Evolutionary conservation across 2,797 vertebrate genomes (phyloP).

Genomic region (Sarcoramphus papa): DNA sequence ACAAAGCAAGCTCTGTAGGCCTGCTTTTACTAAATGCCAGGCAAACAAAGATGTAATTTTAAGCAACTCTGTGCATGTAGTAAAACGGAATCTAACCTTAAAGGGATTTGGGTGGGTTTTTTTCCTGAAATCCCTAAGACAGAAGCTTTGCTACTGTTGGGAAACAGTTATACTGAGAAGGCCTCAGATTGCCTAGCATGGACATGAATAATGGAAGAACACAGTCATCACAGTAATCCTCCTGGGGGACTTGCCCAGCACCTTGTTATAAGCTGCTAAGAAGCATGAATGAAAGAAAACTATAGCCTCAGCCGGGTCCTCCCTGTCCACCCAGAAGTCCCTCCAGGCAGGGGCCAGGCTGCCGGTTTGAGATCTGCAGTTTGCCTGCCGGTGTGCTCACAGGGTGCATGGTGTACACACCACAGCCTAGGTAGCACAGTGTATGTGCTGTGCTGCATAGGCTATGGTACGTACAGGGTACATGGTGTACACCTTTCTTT

Average conservation of each 20-base stretch:
- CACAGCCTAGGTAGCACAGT: fast-evolving
- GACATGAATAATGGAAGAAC: constrained; percentile 13
- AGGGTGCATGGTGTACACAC: fast-evolving
- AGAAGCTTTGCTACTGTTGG: background rate
- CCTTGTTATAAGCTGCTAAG: background rate
- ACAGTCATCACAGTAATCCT: background rate
- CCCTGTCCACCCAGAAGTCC: background rate
- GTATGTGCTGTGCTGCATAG: fast-evolving
- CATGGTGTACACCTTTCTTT: background rate
- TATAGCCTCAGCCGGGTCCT: background rate
- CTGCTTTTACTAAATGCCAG: background rate
- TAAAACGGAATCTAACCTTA: background rate
- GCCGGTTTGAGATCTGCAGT: background rate
- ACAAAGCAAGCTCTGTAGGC: background rate
- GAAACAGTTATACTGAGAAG: background rate
- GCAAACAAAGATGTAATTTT: background rate
- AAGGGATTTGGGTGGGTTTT: background rate
- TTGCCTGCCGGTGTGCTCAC: background rate
- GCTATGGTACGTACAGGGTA: background rate
- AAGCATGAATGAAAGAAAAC: constrained; percentile 1
- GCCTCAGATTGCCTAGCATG: background rate
- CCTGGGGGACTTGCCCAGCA: background rate
- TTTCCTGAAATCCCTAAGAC: background rate
- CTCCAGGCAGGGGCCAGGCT: background rate
- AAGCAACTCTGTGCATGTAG: background rate